Evolutionary conservation across 2,888 invertebrate genomes (phyloP), one percentile per base, ranked within the genome.

Genomic region (Stenolophus ochropezus): DNA sequence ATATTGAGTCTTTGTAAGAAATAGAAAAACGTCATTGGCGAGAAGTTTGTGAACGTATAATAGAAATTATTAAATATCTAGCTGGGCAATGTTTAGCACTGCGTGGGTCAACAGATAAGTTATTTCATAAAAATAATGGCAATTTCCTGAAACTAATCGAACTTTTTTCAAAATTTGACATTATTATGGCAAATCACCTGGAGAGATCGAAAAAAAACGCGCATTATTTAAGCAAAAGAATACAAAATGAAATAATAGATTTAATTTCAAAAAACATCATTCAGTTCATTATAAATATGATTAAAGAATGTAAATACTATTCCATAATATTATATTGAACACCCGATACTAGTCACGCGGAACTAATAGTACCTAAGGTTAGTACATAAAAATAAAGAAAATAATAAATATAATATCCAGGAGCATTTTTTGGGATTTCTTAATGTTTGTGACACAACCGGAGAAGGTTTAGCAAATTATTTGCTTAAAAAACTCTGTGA

Each of bases 121-220:
- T 81, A 6, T 81, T 33, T 61, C 42, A 81, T 8, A 47, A 76
- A 27, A 65, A 81, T 65, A 81, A 81, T 61, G 81, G 74, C 4
- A 81, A 76, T 81, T 81, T 81, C 61, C 27, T 81, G 16, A 81
- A 81, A 76, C 16, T 56, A 25, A 65, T 75, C 20, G 61, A 81
- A 81, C 47, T 61, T 47, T 56, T 65, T 53, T 56, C 16, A 61
- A 75, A 74, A 65, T 58, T 81, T 49, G 81, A 81, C 42, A 18
- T 18, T 61, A 16, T 65, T 2, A 76, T 81, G 65, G 49, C 42
- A 25, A 73, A 81, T 23, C 81, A 81, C 16, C 33, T 81, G 47
- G n/a, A 20, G 1, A 65, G 79, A 21, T 18, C 42, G 5, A 23
- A 65, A 56, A 11, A 65, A 65, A 65, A 6, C 65, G 14, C 23